phyloP scores from a whole-genome alignment of 2,797 vertebrate genomes.

The Erpetoichthys calabaricus region DNA sequence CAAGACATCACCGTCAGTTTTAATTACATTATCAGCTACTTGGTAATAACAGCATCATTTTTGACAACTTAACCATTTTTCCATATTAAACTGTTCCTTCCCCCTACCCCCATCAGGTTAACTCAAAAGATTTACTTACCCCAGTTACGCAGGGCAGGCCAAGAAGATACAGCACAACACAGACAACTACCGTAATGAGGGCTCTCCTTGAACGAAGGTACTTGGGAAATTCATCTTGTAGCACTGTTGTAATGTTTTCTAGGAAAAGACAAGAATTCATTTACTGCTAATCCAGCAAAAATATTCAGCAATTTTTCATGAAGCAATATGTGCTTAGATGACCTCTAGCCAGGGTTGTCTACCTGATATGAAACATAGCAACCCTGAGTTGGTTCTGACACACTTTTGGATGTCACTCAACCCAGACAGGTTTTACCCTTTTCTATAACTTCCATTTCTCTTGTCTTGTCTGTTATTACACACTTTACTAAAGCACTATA shows the following conservation, averaged over 20 bases:
- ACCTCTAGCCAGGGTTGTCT: too few relatives aligned
- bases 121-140: constrained; percentile 36
- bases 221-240: constrained; percentile 67
- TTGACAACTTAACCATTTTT: not conserved
- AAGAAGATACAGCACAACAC: constrained; percentile 59
- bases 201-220: constrained; percentile 52
- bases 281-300: not conserved
- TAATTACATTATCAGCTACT: too few relatives aligned
- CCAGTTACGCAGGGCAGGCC: constrained; percentile 73
- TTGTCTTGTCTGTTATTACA: too few relatives aligned
- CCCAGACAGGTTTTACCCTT: too few relatives aligned
- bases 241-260: constrained; percentile 79
- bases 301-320: too few relatives aligned
- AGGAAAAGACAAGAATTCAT: constrained; percentile 3
- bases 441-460: too few relatives aligned
- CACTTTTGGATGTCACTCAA: too few relatives aligned
- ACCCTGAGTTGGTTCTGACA: too few relatives aligned
- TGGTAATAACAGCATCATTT: not conserved
- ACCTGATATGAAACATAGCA: too few relatives aligned
- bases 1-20: too few relatives aligned
- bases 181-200: constrained; percentile 48
- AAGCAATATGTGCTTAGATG: too few relatives aligned
- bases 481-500: too few relatives aligned
- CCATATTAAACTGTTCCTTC: not conserved
- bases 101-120: not conserved